Base-by-base conservation (phyloP, 2,113 vertebrate genomes). In the Aptenodytes patagonicus region DNA sequence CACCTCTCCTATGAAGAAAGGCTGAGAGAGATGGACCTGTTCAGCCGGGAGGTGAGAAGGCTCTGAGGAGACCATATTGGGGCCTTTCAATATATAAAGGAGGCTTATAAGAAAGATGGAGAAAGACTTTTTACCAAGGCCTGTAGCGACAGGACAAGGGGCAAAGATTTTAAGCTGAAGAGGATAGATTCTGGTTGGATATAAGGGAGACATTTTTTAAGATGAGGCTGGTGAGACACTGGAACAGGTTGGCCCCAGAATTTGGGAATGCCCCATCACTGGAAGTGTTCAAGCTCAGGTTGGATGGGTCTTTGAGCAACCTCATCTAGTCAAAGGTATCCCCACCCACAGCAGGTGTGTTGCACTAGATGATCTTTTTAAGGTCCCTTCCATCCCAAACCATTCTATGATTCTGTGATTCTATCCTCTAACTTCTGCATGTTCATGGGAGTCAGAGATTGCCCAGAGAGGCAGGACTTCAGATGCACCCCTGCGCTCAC, bases 401-500 rank as follows among this genome's bases (percentile, higher is more conserved):
- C 34, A 14, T 72, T 68, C 42, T 61, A 17, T 34, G 47, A 34
- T 32, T 65, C 51, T 44, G 6, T 49, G 62, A 38, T 73, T 72
- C 13, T 70, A 0, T 52, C 26, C 28, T 68, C n/a, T 68, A 16
- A 44, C n/a, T 40, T 79, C 66, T 80, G 7, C 22, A 11, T 19
- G 38, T 51, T 58, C 2, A 0, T 32, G n/a, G 28, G n/a, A 80
- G 29, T 55, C 49, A 51, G 58, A 55, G 49, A 32, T 4, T 77
- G 54, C 8, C 3, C 28, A 66, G 65, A 69, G 38, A 58, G 10
- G 38, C 7, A 44, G 55, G 20, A 47, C 15, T 90, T 66, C 40
- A 66, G 31, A 24, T 4, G 18, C 11, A 13, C 3, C 5, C 10
- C 69, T 78, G 34, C 0, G 0, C 28, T 58, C 44, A 40, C 3